Base-by-base conservation (phyloP, 2,888 invertebrate species). In the Meghimatium bilineatum region DNA sequence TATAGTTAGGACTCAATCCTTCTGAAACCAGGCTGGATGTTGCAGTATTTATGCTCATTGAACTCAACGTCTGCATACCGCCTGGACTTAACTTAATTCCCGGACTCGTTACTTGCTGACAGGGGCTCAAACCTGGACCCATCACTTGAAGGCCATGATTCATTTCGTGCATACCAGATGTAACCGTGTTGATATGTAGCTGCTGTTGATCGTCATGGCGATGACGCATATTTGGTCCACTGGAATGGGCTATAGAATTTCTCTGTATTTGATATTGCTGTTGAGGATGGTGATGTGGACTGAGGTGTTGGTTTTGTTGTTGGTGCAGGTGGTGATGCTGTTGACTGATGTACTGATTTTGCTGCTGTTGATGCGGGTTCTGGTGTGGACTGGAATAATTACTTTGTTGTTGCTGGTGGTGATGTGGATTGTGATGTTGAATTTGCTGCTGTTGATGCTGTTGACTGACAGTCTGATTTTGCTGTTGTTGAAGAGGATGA, bases 211-310 rank as follows among this genome's bases (percentile, higher is more conserved):
- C 63, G 10, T 83, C 76, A 36, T 78, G 83, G 23, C 60, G 63
- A n/a, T 78, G 38, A 1, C 26, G 63, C 5, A 44, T 38, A 44
- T 69, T 76, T 17, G 49, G 71, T 23, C 78, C 78, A 56, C 29
- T 63, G 29, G 34, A 60, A 14, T 71, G 78, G 44, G 36, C 71
- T 71, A 77, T 66, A 23, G 49, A 78, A 34, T 72, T 86, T 60
- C 80, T 83, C 20, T 80, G 86, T 0, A 80, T 81, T n/a, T 86
- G 83, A 49, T 86, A 84, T 26, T 84, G 83, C 20, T 86, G 85
- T 17, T 82, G 80, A 49, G 49, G 78, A n/a, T 72, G 66, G 32
- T 72, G 52, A 49, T 75, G 78, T 44, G 84, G 75, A 60, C 49
- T 63, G 26, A 74, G 76, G n/a, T 38, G 49, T 14, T 63, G 26